phyloP scores from a whole-genome alignment of 2,113 vertebrate species.

The Osmerus eperlanus region DNA sequence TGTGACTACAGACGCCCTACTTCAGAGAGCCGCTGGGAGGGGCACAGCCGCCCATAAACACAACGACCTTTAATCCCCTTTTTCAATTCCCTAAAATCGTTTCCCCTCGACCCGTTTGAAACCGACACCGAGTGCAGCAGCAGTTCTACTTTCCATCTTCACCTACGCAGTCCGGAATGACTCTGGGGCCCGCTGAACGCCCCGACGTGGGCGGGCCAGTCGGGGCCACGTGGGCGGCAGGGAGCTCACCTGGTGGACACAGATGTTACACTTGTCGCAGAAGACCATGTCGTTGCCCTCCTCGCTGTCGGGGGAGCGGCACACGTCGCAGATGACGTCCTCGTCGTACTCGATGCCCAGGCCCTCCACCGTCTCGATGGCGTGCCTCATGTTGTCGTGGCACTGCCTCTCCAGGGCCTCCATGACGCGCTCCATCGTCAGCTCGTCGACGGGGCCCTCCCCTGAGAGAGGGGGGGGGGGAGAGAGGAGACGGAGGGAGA shows the following conservation, averaged over 20 bases:
- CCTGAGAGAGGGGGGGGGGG: conserved; percentile 63
- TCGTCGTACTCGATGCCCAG: conserved; percentile 98
- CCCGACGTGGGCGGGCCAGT: too few relatives aligned
- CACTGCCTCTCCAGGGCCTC: conserved; percentile 92
- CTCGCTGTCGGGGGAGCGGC: conserved; percentile 94
- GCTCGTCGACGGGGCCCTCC: conserved; percentile 82
- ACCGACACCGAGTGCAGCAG: too few relatives aligned
- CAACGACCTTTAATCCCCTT: neutral
- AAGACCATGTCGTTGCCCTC: conserved; percentile 99
- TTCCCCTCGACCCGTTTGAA: too few relatives aligned
- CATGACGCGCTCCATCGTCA: conserved; percentile 90
- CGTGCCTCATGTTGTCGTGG: conserved; percentile 95
- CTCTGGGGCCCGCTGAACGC: too few relatives aligned
- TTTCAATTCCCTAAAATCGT: too few relatives aligned
- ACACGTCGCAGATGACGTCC: conserved; percentile 98
- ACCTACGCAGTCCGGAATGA: too few relatives aligned
- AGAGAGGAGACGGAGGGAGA: neutral
- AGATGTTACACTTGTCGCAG: conserved; percentile 98
- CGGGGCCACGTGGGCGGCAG: too few relatives aligned
- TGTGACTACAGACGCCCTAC: conserved; percentile 53
- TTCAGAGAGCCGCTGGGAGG: conserved; percentile 39
- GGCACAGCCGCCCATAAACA: conserved; percentile 50
- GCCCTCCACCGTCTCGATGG: conserved; percentile 95
- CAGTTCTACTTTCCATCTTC: too few relatives aligned
- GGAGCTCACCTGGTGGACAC: conserved; percentile 90